Evolutionary conservation across 2,113 vertebrate species (phyloP).

Genomic region (Campylorhamphus procurvoides): DNA sequence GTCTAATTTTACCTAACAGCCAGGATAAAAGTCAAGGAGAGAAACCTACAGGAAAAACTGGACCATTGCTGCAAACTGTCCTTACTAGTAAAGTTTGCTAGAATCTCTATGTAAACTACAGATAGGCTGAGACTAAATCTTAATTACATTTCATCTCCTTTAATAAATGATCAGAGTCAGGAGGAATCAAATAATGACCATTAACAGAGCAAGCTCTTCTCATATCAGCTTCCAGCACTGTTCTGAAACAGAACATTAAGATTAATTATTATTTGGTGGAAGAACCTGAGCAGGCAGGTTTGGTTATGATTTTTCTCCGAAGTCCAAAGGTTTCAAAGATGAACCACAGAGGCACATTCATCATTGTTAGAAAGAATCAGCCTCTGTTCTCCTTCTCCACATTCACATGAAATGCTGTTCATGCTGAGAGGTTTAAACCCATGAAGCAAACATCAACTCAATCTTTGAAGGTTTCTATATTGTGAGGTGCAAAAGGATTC

Average conservation of each 20-base stretch:
- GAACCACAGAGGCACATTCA: neutral
- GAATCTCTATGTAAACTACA: slow-evolving; percentile 18
- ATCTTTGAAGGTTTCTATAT: slow-evolving; percentile 45
- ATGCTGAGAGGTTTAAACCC: slow-evolving; percentile 12
- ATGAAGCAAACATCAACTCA: neutral
- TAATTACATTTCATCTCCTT: slow-evolving; percentile 23
- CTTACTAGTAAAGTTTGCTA: slow-evolving; percentile 62
- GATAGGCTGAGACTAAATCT: slow-evolving; percentile 10
- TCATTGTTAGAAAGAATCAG: neutral
- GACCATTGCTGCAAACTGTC: slow-evolving; percentile 59
- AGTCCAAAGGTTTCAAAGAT: neutral
- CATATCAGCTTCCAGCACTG: neutral
- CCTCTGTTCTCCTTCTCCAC: neutral
- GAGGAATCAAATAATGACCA: neutral
- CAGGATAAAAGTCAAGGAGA: slow-evolving; percentile 77
- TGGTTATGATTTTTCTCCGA: neutral
- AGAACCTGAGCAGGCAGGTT: neutral
- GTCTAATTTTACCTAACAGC: slow-evolving; percentile 84
- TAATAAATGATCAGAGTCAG: neutral
- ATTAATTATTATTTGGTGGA: neutral
- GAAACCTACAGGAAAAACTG: slow-evolving; percentile 62
- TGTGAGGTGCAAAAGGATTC: slow-evolving; percentile 30
- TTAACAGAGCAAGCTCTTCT: neutral
- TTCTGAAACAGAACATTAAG: neutral
- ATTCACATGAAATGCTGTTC: neutral